Base-by-base conservation (phyloP, 2,888 invertebrate species). In the Rotaria macrura region DNA sequence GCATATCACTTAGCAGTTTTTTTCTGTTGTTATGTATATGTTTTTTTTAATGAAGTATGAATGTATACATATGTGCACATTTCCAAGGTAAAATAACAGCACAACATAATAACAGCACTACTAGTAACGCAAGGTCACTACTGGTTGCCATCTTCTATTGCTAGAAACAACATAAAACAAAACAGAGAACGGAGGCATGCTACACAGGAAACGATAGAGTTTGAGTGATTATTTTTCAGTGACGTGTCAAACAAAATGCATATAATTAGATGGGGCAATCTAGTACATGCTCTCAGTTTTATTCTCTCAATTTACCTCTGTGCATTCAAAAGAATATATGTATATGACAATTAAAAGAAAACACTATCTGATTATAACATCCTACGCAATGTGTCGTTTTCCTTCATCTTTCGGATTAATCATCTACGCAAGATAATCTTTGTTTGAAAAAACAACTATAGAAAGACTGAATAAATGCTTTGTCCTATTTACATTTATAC, bases 31-130 rank as follows among this genome's bases (percentile, higher is more conserved):
- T 65, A 65, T 65, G 65, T 65, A 34, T 17, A 17, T 65, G 20
- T 29, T 34, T 3, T 47, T 65, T 65, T 65, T 65, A 34, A 34
- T 17, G 34, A 38, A 34, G 65, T 34, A 20, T 65, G n/a, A n/a
- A 34, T 20, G 2, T 65, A 34, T 65, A 65, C 34, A 65, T 65
- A 34, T 14, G 34, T 34, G 65, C 65, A 65, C 20, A 65, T 38
- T 65, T 65, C 65, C 65, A 65, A 65, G 65, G 65, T 65, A 34
- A 65, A 65, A 65, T 34, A 65, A 65, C 65, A 65, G 34, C 65
- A 65, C 6, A 65, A 65, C 65, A 65, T 65, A 14, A 65, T 34
- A 65, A 65, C 65, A 65, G 38, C 65, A 65, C 65, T 65, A 20
- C 29, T 12, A 65, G 34, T 34, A 65, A 17, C 5, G 17, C 65